Conservation (phyloP, 2,113 vertebrate species). For the Muscicapa adusta region DNA sequence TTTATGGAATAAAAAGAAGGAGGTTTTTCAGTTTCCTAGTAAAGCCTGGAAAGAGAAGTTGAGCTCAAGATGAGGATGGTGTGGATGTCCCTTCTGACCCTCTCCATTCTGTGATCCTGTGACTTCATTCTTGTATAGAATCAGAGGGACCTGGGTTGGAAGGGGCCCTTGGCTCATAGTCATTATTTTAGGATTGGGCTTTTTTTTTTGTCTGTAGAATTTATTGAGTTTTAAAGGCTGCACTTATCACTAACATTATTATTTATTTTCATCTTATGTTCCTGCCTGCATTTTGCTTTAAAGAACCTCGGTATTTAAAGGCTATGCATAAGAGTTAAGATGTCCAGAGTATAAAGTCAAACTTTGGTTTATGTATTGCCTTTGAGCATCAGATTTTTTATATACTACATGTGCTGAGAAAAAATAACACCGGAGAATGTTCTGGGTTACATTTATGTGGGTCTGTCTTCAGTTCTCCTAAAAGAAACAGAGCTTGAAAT, state of each 20-base stretch:
- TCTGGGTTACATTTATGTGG: not conserved
- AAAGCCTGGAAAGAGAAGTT: not conserved
- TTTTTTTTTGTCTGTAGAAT: not conserved
- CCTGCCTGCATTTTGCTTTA: not conserved
- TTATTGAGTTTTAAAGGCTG: not conserved
- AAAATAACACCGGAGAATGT: not conserved
- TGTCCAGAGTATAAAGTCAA: not conserved
- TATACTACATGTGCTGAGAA: not conserved
- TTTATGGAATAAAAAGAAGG: not conserved
- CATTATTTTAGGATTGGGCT: fast-evolving
- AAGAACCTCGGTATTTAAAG: not conserved
- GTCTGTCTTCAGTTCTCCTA: not conserved
- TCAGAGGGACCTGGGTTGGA: not conserved
- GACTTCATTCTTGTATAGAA: not conserved
- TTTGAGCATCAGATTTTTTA: not conserved
- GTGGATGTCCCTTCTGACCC: not conserved
- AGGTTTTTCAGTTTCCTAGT: not conserved
- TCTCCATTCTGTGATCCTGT: not conserved
- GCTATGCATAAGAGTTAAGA: not conserved
- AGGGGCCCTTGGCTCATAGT: not conserved
- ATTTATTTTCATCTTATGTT: not conserved
- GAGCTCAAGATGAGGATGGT: not conserved
- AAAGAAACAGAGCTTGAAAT: not conserved
- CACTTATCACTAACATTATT: not conserved
- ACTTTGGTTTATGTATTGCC: not conserved